Evolutionary conservation across 2,888 invertebrate species (phyloP).

Genomic region (Xestia rhomboidea): DNA sequence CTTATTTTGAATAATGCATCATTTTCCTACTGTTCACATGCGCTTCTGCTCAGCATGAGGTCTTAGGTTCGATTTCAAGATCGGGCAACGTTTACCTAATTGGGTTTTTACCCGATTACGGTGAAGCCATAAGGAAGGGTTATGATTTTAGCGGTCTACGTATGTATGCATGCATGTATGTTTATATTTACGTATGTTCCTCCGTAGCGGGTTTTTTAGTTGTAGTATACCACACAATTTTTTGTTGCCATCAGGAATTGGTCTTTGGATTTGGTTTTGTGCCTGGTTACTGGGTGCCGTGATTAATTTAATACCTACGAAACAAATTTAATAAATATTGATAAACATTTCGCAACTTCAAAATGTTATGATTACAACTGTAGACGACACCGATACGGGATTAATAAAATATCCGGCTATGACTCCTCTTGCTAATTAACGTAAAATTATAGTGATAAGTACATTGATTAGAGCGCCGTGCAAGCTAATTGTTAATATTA

Average conservation of each 20-base stretch:
- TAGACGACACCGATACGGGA: not conserved
- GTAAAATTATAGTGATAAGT: not conserved
- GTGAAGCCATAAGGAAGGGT: no score
- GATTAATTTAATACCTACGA: not conserved
- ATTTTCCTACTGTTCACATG: not conserved
- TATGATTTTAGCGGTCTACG: no score
- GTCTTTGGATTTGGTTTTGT: not conserved
- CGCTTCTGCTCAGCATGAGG: not conserved
- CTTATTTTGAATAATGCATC: not conserved
- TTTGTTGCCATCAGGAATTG: not conserved
- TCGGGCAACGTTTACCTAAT: not conserved
- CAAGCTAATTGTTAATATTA: not conserved
- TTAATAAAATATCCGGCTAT: conserved; percentile 12
- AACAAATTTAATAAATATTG: conserved; percentile 1
- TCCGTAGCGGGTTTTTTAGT: no score
- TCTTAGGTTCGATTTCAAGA: not conserved
- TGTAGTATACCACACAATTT: no score
- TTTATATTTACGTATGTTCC: no score
- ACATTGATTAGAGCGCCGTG: not conserved
- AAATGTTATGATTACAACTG: not conserved
- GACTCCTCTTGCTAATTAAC: conserved; percentile 8
- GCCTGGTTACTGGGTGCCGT: not conserved
- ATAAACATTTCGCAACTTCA: not conserved
- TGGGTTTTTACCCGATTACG: no score
- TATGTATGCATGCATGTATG: no score